Evolutionary conservation across 2,797 vertebrate species (phyloP).

Genomic region (Sparidentex hasta): DNA sequence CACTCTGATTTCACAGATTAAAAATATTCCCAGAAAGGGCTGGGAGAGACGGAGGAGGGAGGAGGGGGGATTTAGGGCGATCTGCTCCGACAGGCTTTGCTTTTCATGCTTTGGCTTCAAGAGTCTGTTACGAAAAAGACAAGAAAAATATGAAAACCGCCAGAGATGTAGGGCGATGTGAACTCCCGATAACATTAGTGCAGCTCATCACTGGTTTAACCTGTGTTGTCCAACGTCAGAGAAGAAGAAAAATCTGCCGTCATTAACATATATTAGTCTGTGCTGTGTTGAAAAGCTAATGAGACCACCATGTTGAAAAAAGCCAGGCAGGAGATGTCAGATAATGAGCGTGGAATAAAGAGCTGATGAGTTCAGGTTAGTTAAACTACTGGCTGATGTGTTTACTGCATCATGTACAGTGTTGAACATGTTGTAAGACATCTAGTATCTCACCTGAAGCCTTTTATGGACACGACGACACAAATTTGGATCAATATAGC

Average conservation of each 20-base stretch:
- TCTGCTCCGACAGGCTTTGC: slow-evolving; percentile 46
- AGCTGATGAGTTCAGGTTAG: background rate
- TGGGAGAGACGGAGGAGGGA: slow-evolving; percentile 1
- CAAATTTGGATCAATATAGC: background rate
- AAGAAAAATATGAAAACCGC: slow-evolving; percentile 3
- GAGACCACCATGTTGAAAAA: background rate
- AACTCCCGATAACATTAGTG: slow-evolving; percentile 32
- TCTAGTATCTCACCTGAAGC: slow-evolving; percentile 2
- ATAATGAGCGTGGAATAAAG: background rate
- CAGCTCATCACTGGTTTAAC: background rate
- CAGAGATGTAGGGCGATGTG: background rate
- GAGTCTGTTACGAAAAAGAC: slow-evolving; percentile 14
- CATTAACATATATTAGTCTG: background rate
- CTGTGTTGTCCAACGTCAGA: background rate
- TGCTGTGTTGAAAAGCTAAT: slow-evolving; percentile 5
- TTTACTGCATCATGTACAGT: background rate
- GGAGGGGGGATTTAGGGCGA: background rate
- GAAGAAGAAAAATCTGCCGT: background rate
- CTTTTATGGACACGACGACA: background rate
- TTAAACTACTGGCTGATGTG: background rate
- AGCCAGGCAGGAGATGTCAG: background rate
- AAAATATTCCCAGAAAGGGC: slow-evolving; percentile 62
- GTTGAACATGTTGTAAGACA: background rate
- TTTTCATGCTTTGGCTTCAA: slow-evolving; percentile 28
- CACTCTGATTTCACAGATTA: slow-evolving; percentile 66